Conservation (phyloP, 2,888 invertebrate genomes). For the Tetragonula carbonaria region DNA sequence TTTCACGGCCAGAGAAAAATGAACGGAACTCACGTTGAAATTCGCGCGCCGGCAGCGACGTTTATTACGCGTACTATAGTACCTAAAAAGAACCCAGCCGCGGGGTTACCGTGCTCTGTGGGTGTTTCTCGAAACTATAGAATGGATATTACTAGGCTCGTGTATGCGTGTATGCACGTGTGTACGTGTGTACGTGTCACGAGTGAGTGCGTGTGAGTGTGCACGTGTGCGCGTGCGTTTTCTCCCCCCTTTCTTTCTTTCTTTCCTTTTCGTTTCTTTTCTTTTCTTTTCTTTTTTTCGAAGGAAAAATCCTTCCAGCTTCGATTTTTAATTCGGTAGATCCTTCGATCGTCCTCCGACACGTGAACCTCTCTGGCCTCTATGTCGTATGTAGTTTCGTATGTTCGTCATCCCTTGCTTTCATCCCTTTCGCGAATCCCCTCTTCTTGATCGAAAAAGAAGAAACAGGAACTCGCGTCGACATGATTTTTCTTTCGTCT, state of each 20-base stretch:
- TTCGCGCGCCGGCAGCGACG: conserved; percentile 32
- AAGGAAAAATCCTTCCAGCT: conserved; percentile 5
- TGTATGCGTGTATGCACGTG: conserved; percentile 31
- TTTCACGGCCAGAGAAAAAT: conserved; percentile 1
- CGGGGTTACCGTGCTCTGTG: conserved; percentile 54
- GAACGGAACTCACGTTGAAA: conserved; percentile 40
- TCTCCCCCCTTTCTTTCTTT: background rate
- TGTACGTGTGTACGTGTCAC: conserved; percentile 23
- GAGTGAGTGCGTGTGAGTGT: conserved; percentile 30
- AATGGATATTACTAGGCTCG: conserved; percentile 36
- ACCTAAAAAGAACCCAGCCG: conserved; percentile 45
- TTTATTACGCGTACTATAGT: background rate
- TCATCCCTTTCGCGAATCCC: background rate
- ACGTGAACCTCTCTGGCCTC: background rate
- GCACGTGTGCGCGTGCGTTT: conserved; percentile 31
- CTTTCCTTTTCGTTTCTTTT: background rate
- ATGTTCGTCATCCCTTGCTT: background rate
- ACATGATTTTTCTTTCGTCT: background rate
- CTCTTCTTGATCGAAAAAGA: background rate
- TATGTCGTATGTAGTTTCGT: background rate
- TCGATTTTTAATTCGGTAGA: conserved; percentile 1
- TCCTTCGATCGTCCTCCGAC: conserved; percentile 4
- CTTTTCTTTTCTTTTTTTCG: background rate
- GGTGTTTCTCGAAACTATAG: conserved; percentile 16
- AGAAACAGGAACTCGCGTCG: conserved; percentile 22